Percentiles rank a stretch among this genome's conserved stretches.
Evolutionary conservation across 2,797 vertebrate genomes (phyloP).

Genomic region (Orientallactaga sibirica): DNA sequence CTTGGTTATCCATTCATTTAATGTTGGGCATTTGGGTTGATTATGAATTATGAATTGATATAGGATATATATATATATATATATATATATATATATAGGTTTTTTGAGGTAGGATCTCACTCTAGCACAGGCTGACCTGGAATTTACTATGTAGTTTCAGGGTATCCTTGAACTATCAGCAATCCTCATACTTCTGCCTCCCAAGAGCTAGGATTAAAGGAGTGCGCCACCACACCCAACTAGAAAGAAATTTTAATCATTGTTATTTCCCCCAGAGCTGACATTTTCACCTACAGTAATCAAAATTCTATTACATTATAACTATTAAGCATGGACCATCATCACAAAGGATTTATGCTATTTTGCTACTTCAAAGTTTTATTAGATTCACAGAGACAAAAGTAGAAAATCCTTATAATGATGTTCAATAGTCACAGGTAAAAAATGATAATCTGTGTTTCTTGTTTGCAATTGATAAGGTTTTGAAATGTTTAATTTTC

Average conservation of each 20-base stretch:
- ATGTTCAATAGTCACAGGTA: not conserved
- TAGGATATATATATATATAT: too few relatives aligned
- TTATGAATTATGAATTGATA: too few relatives aligned
- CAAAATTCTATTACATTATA: not conserved
- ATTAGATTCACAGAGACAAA: not conserved
- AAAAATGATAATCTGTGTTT: not conserved
- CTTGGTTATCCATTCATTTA: too few relatives aligned
- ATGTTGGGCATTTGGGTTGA: too few relatives aligned
- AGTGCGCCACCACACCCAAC: too few relatives aligned
- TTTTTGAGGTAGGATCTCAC: too few relatives aligned
- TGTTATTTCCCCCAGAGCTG: not conserved
- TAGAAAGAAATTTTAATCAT: not conserved
- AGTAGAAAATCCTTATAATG: not conserved
- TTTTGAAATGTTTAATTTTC: not conserved
- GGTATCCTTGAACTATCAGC: too few relatives aligned
- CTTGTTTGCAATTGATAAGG: not conserved
- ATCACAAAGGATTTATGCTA: not conserved
- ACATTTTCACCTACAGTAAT: not conserved
- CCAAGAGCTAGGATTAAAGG: too few relatives aligned
- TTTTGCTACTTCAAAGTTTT: slow-evolving; percentile 13
- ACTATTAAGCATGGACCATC: not conserved
- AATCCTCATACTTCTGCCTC: too few relatives aligned
- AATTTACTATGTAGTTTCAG: too few relatives aligned
- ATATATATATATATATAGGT: too few relatives aligned
- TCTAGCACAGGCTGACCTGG: too few relatives aligned